Evolutionary conservation across 1,140 invertebrate genomes (phyloP).

Genomic region (Aplysia californica): DNA sequence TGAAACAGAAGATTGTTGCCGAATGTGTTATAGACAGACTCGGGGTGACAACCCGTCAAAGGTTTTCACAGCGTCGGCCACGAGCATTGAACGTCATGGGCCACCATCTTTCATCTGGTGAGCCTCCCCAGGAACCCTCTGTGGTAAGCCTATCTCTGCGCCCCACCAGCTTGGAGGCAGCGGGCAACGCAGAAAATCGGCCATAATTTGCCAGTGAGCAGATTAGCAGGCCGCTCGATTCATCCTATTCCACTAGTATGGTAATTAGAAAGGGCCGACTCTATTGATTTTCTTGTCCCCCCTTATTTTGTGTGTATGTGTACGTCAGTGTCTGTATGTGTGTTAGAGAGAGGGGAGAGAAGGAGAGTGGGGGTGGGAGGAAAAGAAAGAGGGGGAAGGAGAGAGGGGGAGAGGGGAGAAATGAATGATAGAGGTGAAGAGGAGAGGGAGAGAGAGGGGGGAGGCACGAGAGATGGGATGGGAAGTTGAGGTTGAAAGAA

Average conservation of each 20-base stretch:
- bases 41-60: too few species aligned
- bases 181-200: neutral
- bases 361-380: neutral
- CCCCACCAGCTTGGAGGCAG: neutral
- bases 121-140: too few species aligned
- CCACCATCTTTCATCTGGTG: too few species aligned
- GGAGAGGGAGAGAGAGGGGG: neutral
- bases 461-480: neutral
- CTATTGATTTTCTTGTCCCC: neutral
- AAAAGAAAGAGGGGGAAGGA: neutral
- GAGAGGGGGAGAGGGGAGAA: too few species aligned
- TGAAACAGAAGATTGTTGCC: too few species aligned
- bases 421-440: neutral
- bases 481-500: neutral
- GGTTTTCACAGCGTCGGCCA: too few species aligned
- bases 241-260: neutral
- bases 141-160: too few species aligned
- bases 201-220: neutral
- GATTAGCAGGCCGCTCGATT: neutral
- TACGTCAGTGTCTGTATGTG: neutral
- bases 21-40: too few species aligned
- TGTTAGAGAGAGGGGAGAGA: neutral
- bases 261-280: too few species aligned
- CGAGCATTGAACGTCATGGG: too few species aligned
- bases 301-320: neutral